Percentiles rank a stretch among this genome's conserved stretches.
Conservation (phyloP, 2,888 invertebrate genomes). For the Entomobrya multifasciata region DNA sequence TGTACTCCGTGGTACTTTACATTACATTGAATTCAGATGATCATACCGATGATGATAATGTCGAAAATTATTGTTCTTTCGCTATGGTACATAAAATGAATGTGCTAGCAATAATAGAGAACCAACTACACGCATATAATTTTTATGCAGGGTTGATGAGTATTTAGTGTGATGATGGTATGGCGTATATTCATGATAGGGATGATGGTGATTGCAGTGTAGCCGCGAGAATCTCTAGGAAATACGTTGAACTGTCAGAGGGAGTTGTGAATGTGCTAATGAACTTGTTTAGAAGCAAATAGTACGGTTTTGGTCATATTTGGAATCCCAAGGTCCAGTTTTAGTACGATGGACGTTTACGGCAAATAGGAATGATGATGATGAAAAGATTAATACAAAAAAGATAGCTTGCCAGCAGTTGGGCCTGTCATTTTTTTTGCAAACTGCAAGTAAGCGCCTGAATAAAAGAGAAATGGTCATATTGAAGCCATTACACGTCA, state of each 20-base stretch:
- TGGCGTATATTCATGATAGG: neutral
- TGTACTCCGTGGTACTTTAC: too few relatives aligned
- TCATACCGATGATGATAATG: neutral
- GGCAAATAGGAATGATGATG: conserved; percentile 3
- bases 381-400: neutral
- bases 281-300: conserved; percentile 71
- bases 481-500: conserved; percentile 17
- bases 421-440: neutral
- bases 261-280: conserved; percentile 66
- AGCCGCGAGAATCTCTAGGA: conserved; percentile 53
- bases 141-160: neutral
- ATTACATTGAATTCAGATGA: neutral
- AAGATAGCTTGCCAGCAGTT: conserved; percentile 1
- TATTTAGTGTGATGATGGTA: neutral
- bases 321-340: conserved; percentile 70
- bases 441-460: neutral
- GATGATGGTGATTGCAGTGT: neutral
- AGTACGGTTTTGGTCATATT: conserved; percentile 68
- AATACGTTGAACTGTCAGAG: conserved; percentile 58
- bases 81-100: neutral
- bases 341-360: conserved; percentile 43
- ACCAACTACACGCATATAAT: too few relatives aligned
- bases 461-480: conserved; percentile 30
- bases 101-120: neutral
- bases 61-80: neutral